phyloP scores from a whole-genome alignment of 2,888 invertebrate species.

The Dynastes tityus region DNA sequence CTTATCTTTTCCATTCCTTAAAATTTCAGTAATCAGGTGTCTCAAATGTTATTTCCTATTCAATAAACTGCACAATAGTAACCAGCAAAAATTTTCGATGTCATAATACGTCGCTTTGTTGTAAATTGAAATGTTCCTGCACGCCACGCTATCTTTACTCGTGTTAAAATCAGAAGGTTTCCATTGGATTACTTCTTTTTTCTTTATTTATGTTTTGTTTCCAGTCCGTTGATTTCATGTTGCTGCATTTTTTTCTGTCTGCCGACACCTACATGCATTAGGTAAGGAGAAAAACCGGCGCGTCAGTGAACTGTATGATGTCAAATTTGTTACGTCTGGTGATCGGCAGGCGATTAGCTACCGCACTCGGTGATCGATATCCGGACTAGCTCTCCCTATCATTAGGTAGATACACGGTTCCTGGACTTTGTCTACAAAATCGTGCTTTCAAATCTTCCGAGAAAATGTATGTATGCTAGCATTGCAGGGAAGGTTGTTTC shows the following conservation, averaged over 20 bases:
- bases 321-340: constrained; percentile 64
- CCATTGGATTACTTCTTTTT: too few species aligned
- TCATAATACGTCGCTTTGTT: background rate
- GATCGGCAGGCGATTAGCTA: constrained; percentile 60
- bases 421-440: constrained; percentile 49
- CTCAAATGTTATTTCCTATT: too few species aligned
- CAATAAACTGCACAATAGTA: too few species aligned
- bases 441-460: constrained; percentile 43
- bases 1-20: too few species aligned
- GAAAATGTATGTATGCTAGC: constrained; percentile 4
- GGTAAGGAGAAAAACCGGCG: constrained; percentile 27
- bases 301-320: constrained; percentile 62
- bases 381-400: constrained; percentile 54
- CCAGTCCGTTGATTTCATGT: background rate
- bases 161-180: too few species aligned
- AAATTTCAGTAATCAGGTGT: too few species aligned
- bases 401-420: constrained; percentile 52
- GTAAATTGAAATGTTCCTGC: background rate
- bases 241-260: background rate
- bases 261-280: constrained; percentile 1
- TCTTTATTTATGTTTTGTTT: too few species aligned
- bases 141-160: background rate
- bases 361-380: constrained; percentile 61
- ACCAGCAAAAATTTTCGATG: too few species aligned
- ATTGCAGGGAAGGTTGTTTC: background rate